phyloP scores from a whole-genome alignment of 2,113 vertebrate genomes.

The Henicopernis longicauda region DNA sequence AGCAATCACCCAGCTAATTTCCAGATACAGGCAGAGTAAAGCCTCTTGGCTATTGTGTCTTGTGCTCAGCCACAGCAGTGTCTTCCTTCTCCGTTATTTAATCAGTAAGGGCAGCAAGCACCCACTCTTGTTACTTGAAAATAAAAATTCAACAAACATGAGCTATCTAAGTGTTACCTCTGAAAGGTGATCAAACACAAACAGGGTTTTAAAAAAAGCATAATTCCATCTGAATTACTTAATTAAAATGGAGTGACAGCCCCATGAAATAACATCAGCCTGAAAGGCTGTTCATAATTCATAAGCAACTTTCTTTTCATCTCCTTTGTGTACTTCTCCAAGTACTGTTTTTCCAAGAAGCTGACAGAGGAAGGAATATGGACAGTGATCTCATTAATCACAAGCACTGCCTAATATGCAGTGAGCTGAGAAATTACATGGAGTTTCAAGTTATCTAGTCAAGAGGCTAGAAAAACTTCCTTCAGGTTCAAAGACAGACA shows the following conservation, averaged over 20 bases:
- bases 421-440: neutral
- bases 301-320: constrained; percentile 57
- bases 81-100: neutral
- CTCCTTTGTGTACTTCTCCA: constrained; percentile 36
- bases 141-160: neutral
- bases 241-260: constrained; percentile 34
- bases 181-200: constrained; percentile 56
- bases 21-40: neutral
- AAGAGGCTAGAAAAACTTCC: neutral
- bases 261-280: neutral
- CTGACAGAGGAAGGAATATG: neutral
- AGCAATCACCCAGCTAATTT: neutral
- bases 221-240: neutral
- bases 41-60: neutral
- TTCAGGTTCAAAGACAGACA: neutral
- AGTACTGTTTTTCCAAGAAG: neutral
- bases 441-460: neutral
- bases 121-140: neutral
- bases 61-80: neutral
- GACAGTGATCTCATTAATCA: neutral
- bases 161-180: neutral
- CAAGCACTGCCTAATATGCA: neutral
- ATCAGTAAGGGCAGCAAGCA: neutral
- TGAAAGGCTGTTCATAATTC: constrained; percentile 60
- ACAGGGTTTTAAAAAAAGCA: neutral